These are phyloP conservation scores for Habropoda laboriosa DNA, from an alignment of 1,140 invertebrate genomes.

Conservation along the genomic window DNA sequence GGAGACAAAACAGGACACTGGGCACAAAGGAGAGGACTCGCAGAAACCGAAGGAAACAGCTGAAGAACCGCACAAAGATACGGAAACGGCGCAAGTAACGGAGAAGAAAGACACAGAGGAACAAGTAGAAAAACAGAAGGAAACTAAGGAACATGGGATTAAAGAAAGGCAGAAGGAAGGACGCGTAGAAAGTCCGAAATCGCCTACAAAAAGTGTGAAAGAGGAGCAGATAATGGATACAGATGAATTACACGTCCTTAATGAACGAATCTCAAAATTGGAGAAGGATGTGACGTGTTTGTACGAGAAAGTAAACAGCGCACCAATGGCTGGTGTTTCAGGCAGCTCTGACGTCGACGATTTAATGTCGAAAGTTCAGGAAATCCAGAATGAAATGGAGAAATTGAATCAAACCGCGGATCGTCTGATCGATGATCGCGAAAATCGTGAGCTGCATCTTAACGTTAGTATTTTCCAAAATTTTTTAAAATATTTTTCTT, in stretches of 20 bases:
- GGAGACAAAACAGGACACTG: no score
- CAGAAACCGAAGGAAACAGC: not conserved
- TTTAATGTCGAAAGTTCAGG: slow-evolving; percentile 71
- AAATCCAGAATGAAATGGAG: slow-evolving; percentile 75
- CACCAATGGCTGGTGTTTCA: not conserved
- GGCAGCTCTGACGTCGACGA: slow-evolving; percentile 58
- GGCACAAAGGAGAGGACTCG: no score
- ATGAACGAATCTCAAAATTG: slow-evolving; percentile 64
- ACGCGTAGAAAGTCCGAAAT: not conserved
- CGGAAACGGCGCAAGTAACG: not conserved
- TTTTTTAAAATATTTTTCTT: not conserved
- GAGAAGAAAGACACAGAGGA: not conserved
- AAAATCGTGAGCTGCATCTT: slow-evolving; percentile 62
- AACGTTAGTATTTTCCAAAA: slow-evolving; percentile 18
- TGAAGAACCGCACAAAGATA: no score
- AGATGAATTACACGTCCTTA: slow-evolving; percentile 62
- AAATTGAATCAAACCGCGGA: slow-evolving; percentile 68
- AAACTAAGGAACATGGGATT: not conserved
- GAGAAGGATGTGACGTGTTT: slow-evolving; percentile 65
- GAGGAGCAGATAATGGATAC: slow-evolving; percentile 65
- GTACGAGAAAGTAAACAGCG: slow-evolving; percentile 66
- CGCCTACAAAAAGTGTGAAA: slow-evolving; percentile 35
- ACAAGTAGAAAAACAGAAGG: no score
- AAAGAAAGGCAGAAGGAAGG: not conserved
- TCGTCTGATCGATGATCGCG: slow-evolving; percentile 74